Evolutionary conservation across 1,140 invertebrate species (phyloP).

Genomic region (Euschistus heros): DNA sequence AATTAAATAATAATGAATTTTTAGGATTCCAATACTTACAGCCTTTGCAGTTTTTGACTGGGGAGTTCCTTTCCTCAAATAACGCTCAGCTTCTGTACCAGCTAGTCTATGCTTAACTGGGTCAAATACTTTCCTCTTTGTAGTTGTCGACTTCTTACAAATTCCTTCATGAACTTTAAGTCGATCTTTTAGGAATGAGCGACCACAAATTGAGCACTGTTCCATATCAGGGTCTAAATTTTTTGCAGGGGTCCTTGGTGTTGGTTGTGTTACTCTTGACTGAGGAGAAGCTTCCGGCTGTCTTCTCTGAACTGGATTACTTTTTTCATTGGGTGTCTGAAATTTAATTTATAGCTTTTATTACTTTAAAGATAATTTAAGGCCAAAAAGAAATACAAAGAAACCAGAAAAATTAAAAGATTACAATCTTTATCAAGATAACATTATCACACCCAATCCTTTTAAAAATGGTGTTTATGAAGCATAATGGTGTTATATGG

Average conservation of each 20-base stretch:
- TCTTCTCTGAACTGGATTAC: not conserved
- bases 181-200: slow-evolving; percentile 68
- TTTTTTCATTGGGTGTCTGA: not conserved
- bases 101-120: slow-evolving; percentile 67
- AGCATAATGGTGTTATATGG: too few species aligned
- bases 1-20: not conserved
- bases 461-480: too few species aligned
- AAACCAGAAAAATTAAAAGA: too few species aligned
- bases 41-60: not conserved
- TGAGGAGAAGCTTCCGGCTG: not conserved
- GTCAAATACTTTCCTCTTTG: slow-evolving; percentile 81
- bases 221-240: slow-evolving; percentile 12
- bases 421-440: too few species aligned
- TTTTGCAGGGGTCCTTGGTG: not conserved
- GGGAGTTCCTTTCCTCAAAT: slow-evolving; percentile 39
- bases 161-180: slow-evolving; percentile 70
- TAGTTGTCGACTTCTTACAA: slow-evolving; percentile 58
- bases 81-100: slow-evolving; percentile 80
- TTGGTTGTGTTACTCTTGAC: not conserved
- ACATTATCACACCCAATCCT: too few species aligned
- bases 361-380: not conserved
- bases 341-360: not conserved
- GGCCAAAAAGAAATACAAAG: too few species aligned
- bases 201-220: slow-evolving; percentile 49
- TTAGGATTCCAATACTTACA: not conserved